Base-by-base conservation (phyloP, 2,113 vertebrate species). In the Ranitomeya imitator region DNA sequence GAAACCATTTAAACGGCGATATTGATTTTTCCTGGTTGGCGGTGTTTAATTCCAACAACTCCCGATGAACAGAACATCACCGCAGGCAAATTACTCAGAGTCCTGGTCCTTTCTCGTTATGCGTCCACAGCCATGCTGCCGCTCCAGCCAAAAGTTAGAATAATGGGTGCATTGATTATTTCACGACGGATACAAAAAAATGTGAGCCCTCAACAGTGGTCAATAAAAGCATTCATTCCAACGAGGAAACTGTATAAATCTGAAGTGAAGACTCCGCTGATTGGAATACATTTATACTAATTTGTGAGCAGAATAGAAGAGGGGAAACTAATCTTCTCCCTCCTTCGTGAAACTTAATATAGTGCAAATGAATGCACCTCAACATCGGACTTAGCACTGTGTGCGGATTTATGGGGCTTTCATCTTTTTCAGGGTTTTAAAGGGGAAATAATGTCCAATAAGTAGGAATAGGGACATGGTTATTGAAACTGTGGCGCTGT, bases 21-120 rank as follows among this genome's bases (percentile, higher is more conserved):
- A 95, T 97, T 95, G 95, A 96, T 96, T 94, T 91, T 91, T 92
- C 91, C 93, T 93, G 89, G 92, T 94, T 94, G 95, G 90, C 89
- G 92, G 88, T 93, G 93, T 95, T 95, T 95, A 95, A 94, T 95
- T 94, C 93, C 95, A 94, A 95, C 91, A 93, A 93, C 93, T 94
- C 92, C 93, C 92, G 92, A 91, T 90, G 91, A 93, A 90, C 91
- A 92, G 90, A 93, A 90, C 93, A 93, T 92, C 91, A 92, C 90
- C 90, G 90, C 89, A 89, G 94, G 94, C 93, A 94, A 95, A 96
- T 96, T 95, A 96, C 95, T 93, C 95, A 93, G 92, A 92, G 90
- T 90, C 91, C 91, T 92, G 91, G 90, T 87, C 86, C 90, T 45
- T 45, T 90, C 83, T 90, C 90, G 71, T 37, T 90, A 87, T 90